Conservation (phyloP, 2,113 vertebrate genomes). For the Tetrax tetrax region DNA sequence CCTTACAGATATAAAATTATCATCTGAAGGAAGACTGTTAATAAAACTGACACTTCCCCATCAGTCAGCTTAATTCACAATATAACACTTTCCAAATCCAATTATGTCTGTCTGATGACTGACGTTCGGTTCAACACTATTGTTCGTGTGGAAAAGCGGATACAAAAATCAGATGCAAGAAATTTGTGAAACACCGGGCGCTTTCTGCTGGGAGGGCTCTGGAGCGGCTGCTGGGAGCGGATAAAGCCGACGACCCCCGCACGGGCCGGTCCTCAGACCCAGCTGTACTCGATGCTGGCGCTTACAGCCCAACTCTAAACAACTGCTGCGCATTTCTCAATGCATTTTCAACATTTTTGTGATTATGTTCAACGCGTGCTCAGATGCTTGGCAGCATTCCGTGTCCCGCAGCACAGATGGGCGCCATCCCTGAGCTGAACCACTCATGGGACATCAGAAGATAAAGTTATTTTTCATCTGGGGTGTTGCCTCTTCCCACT, state of each 20-base stretch:
- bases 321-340: rapidly evolving
- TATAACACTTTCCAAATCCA: slow-evolving; percentile 57
- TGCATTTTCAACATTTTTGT: rapidly evolving
- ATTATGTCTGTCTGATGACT: slow-evolving; percentile 56
- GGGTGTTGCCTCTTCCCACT: not conserved
- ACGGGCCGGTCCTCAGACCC: not conserved
- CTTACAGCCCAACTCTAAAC: not conserved
- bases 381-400: no score
- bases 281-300: not conserved
- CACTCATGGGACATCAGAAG: not conserved
- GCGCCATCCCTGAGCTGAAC: not conserved
- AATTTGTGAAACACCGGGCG: not conserved
- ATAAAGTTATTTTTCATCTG: not conserved
- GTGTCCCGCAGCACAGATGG: not conserved
- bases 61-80: slow-evolving; percentile 72
- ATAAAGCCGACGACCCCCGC: not conserved
- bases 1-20: slow-evolving; percentile 54
- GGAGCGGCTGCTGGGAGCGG: rapidly evolving
- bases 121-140: not conserved
- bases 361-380: rapidly evolving
- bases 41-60: slow-evolving; percentile 67
- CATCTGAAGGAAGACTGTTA: slow-evolving; percentile 62
- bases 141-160: slow-evolving; percentile 32
- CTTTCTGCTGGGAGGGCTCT: not conserved
- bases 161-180: not conserved